These are phyloP conservation scores for Anthoscopus minutus DNA, from an alignment of 2,113 vertebrate genomes.

Conservation along the genomic window DNA sequence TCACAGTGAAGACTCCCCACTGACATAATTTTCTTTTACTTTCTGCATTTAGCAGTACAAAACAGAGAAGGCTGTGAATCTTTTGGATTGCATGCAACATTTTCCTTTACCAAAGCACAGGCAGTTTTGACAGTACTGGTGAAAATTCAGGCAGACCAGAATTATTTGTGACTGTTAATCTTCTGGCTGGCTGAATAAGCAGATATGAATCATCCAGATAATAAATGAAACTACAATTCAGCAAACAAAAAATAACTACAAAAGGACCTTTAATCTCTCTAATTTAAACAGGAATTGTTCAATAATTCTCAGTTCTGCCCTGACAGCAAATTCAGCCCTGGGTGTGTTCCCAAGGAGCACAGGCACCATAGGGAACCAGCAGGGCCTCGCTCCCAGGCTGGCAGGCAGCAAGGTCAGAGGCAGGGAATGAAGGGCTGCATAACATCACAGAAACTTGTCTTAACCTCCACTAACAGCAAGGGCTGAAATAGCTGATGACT, in stretches of 20 bases:
- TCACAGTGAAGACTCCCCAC: neutral
- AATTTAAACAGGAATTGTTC: neutral
- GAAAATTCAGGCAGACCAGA: neutral
- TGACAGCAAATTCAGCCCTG: neutral
- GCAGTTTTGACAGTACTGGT: neutral
- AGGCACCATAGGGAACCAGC: accelerated
- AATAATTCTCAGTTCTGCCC: neutral
- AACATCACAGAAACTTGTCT: neutral
- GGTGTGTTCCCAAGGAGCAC: neutral
- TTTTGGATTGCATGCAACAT: neutral
- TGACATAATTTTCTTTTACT: neutral
- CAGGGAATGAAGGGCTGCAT: neutral
- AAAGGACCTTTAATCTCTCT: neutral
- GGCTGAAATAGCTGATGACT: constrained; percentile 16
- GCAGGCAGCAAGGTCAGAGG: neutral
- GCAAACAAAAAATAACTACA: neutral
- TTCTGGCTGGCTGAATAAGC: neutral
- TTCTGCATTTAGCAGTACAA: neutral
- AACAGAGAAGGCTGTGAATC: neutral
- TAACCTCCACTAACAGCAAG: neutral
- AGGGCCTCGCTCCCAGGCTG: neutral
- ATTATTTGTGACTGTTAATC: neutral
- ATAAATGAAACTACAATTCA: neutral
- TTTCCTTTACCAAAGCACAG: neutral
- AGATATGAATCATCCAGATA: neutral